phyloP scores from a whole-genome alignment of 2,113 vertebrate genomes.

The Trichechus manatus region DNA sequence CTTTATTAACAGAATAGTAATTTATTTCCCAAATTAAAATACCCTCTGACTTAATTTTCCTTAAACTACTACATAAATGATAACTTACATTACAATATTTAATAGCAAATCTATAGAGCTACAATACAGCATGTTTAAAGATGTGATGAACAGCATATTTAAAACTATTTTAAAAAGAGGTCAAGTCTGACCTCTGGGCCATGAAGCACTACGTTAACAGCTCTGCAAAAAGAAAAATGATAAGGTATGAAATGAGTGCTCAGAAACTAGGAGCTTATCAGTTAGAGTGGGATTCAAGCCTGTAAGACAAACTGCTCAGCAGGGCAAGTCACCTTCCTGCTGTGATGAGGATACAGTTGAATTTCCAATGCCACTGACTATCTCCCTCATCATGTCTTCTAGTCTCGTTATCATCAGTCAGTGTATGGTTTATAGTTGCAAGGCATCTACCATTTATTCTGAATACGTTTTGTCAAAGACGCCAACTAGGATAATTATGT shows the following conservation, averaged over 20 bases:
- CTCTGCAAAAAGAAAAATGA: slow-evolving; percentile 90
- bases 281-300: slow-evolving; percentile 89
- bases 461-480: slow-evolving; percentile 88
- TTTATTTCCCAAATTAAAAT: slow-evolving; percentile 67
- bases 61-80: slow-evolving; percentile 69
- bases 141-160: slow-evolving; percentile 85
- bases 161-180: slow-evolving; percentile 89
- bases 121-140: slow-evolving; percentile 79
- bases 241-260: slow-evolving; percentile 90
- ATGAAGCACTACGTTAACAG: slow-evolving; percentile 89
- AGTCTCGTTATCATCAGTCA: slow-evolving; percentile 85
- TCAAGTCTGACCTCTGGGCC: slow-evolving; percentile 91
- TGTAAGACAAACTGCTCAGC: slow-evolving; percentile 92
- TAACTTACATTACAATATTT: slow-evolving; percentile 78
- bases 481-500: slow-evolving; percentile 86
- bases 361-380: slow-evolving; percentile 89
- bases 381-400: slow-evolving; percentile 88
- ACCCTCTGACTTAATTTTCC: slow-evolving; percentile 34
- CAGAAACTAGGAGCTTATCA: slow-evolving; percentile 91
- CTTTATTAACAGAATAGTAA: slow-evolving; percentile 58
- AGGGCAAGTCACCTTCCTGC: slow-evolving; percentile 91
- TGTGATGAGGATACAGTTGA: slow-evolving; percentile 89
- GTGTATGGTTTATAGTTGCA: slow-evolving; percentile 85
- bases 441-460: slow-evolving; percentile 87
- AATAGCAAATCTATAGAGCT: slow-evolving; percentile 76